Conservation (phyloP, 2,888 invertebrate genomes). For the Hirudinaria manillensis region DNA sequence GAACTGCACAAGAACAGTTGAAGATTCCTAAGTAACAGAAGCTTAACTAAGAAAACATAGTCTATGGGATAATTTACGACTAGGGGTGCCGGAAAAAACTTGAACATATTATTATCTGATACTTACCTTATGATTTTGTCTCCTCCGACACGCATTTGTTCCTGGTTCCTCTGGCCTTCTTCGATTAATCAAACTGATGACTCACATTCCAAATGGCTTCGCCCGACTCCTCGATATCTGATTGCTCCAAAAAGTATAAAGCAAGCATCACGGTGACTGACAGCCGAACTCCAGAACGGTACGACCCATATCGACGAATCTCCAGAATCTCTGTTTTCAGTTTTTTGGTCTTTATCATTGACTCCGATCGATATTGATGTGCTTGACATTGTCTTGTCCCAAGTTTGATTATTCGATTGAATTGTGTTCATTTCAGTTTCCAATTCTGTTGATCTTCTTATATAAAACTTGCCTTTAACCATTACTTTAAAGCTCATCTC, state of each 20-base stretch:
- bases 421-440: not conserved
- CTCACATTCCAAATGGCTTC: conserved; percentile 16
- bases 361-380: not conserved
- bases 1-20: not conserved
- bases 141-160: conserved; percentile 15
- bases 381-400: not conserved
- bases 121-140: conserved; percentile 12
- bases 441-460: conserved; percentile 2
- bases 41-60: not conserved
- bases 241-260: conserved; percentile 27
- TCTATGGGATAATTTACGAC: no score
- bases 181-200: conserved; percentile 11
- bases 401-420: not conserved
- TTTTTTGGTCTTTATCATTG: conserved; percentile 9
- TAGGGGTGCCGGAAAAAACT: no score
- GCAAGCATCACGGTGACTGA: conserved; percentile 33
- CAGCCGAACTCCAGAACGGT: conserved; percentile 35
- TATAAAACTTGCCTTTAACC: no score
- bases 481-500: no score
- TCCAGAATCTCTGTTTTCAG: not conserved
- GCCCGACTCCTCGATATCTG: not conserved
- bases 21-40: not conserved
- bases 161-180: conserved; percentile 14
- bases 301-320: conserved; percentile 15
- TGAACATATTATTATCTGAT: not conserved